phyloP scores from a whole-genome alignment of 2,888 invertebrate genomes.

The Lasioglossum malachurum region DNA sequence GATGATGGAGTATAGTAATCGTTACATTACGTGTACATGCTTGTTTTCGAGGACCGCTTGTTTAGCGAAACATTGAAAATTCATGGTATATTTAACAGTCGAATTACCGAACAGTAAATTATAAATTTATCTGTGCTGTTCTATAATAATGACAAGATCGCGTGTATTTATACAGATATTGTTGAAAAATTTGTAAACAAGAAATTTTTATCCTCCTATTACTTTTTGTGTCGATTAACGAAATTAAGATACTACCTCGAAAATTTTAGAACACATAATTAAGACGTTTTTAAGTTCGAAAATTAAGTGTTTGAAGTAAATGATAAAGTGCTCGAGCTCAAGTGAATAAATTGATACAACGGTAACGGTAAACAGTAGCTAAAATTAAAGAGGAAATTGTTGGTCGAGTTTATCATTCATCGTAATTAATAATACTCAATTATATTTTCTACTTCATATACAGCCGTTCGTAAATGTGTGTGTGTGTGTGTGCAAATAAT shows the following conservation, averaged over 20 bases:
- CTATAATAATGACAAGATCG: background rate
- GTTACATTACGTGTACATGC: background rate
- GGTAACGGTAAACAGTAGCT: background rate
- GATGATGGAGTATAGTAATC: background rate
- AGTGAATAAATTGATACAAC: background rate
- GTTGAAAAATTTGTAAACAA: background rate
- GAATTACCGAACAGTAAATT: background rate
- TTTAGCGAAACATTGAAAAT: background rate
- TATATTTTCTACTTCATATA: background rate
- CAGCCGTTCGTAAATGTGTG: background rate
- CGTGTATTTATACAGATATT: background rate
- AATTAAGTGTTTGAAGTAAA: background rate
- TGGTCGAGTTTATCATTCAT: background rate
- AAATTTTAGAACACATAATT: background rate
- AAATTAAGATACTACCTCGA: background rate
- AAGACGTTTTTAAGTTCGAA: background rate
- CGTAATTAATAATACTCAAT: background rate
- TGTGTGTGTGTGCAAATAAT: no score
- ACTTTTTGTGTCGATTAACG: no score
- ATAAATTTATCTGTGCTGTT: background rate
- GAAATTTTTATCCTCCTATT: background rate
- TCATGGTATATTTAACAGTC: background rate
- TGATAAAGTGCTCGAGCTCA: accelerated
- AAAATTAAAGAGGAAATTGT: background rate
- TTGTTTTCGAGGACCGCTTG: background rate